Percentiles rank a stretch among this genome's conserved stretches.
phyloP scores from a whole-genome alignment of 2,888 invertebrate species.

The Hoplodrina ambigua region DNA sequence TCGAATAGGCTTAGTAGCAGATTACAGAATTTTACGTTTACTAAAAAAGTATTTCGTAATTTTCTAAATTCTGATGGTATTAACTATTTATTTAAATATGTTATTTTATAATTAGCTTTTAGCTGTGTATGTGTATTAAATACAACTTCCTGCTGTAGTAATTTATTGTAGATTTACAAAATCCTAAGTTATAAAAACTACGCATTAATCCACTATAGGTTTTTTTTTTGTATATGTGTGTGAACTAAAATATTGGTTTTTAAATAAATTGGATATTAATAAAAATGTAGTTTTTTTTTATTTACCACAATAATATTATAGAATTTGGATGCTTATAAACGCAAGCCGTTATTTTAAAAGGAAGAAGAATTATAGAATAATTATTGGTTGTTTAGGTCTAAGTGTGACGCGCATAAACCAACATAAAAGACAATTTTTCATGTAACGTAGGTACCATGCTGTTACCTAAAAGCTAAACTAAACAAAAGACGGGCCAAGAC shows the following conservation, averaged over 20 bases:
- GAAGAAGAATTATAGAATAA: no score
- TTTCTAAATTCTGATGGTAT: constrained; percentile 36
- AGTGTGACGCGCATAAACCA: no score
- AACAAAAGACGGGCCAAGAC: no score
- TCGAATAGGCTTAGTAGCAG: background rate
- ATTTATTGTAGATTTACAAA: constrained; percentile 64
- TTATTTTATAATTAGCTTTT: constrained; percentile 25
- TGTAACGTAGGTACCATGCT: no score
- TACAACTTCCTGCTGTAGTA: constrained; percentile 53
- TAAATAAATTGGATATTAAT: constrained; percentile 46
- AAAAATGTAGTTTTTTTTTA: constrained; percentile 5
- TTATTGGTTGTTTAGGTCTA: no score
- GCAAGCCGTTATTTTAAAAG: no score
- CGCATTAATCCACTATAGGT: constrained; percentile 24
- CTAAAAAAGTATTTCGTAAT: constrained; percentile 29
- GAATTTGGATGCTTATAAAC: no score
- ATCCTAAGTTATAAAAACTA: constrained; percentile 15
- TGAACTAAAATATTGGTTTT: constrained; percentile 46
- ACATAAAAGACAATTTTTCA: no score
- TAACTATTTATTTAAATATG: constrained; percentile 28
- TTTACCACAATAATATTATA: no score
- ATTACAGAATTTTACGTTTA: constrained; percentile 3
- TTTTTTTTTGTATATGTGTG: constrained; percentile 55
- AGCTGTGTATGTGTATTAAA: constrained; percentile 24
- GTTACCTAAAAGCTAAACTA: no score